Percentiles rank a stretch among this genome's conserved stretches.
These are phyloP conservation scores for Chaetodon trifasciatus DNA, from an alignment of 2,797 vertebrate species.

Conservation along the genomic window DNA sequence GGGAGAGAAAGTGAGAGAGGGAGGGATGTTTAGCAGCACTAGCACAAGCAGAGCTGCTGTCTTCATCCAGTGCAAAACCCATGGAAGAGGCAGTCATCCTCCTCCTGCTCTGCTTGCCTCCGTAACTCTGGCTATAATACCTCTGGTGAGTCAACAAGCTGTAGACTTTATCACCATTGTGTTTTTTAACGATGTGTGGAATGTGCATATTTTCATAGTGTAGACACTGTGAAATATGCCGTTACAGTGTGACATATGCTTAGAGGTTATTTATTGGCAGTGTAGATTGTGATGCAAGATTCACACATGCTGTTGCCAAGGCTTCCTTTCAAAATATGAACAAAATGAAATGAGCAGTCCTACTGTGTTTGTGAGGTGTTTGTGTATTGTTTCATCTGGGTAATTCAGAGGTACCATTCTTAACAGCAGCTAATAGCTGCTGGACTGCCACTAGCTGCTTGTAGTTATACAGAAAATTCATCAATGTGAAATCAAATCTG, in stretches of 20 bases:
- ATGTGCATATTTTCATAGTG: conserved; percentile 15
- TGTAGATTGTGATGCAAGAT: conserved; percentile 36
- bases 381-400: conserved; percentile 35
- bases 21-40: conserved; percentile 48
- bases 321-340: conserved; percentile 43
- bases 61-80: conserved; percentile 55
- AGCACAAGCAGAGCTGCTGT: conserved; percentile 43
- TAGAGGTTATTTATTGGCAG: conserved; percentile 54
- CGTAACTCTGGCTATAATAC: conserved; percentile 32
- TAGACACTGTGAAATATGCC: conserved; percentile 36
- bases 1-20: conserved; percentile 42
- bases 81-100: conserved; percentile 43
- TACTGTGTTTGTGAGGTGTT: conserved; percentile 23
- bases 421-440: conserved; percentile 41
- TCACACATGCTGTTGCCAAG: conserved; percentile 63
- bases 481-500: background rate
- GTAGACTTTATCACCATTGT: conserved; percentile 15
- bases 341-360: conserved; percentile 18
- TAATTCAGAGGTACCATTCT: conserved; percentile 53
- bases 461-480: background rate
- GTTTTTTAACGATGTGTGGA: background rate
- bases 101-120: conserved; percentile 42
- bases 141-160: conserved; percentile 65
- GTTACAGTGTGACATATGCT: conserved; percentile 51
- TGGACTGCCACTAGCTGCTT: conserved; percentile 23